Evolutionary conservation across 2,888 invertebrate species (phyloP).

Genomic region (Heliconius hortense): DNA sequence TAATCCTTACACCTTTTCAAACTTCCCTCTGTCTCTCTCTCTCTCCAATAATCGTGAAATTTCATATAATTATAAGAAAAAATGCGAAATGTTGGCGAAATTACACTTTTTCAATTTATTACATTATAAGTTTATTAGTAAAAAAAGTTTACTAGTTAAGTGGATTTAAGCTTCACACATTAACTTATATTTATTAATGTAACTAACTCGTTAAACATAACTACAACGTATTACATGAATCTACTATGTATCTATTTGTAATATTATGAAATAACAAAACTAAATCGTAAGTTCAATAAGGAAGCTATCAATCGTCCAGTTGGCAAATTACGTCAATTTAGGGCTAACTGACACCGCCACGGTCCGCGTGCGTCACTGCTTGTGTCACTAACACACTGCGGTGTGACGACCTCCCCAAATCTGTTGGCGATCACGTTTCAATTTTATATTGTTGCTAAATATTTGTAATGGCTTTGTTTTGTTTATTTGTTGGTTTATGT

Average conservation of each 20-base stretch:
- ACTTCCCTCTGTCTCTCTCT: too few species aligned
- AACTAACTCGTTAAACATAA: neutral
- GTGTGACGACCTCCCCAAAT: slow-evolving; percentile 15
- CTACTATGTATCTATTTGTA: neutral
- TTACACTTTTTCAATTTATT: too few species aligned
- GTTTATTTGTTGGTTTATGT: too few species aligned
- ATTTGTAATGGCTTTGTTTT: neutral
- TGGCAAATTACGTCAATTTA: slow-evolving; percentile 25
- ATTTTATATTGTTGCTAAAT: neutral
- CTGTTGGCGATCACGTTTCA: neutral
- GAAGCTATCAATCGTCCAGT: slow-evolving; percentile 24
- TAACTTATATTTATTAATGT: too few species aligned
- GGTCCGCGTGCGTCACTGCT: slow-evolving; percentile 22
- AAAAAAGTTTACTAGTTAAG: too few species aligned
- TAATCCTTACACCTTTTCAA: too few species aligned
- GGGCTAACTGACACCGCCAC: slow-evolving; percentile 24
- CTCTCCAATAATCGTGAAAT: too few species aligned
- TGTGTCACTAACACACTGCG: slow-evolving; percentile 19
- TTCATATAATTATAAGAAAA: too few species aligned
- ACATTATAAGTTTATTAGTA: too few species aligned
- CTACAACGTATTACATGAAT: neutral
- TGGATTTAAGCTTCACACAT: neutral
- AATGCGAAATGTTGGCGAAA: too few species aligned
- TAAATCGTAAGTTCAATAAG: slow-evolving; percentile 21
- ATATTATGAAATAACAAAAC: neutral